Evolutionary conservation across 1,140 invertebrate genomes (phyloP).

Genomic region (Diorhabda sublineata): DNA sequence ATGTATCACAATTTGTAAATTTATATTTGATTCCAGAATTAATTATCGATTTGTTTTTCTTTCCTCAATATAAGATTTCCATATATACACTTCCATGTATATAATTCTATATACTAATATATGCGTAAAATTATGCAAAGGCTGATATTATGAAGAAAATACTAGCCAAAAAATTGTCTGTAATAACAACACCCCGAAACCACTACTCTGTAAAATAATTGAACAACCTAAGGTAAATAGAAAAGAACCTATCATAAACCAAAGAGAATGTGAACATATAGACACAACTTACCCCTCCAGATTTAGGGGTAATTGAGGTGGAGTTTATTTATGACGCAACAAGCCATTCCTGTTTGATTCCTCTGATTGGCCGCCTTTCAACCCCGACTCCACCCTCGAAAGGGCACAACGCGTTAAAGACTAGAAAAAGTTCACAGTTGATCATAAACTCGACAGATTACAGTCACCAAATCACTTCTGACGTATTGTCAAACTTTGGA

Average conservation of each 20-base stretch:
- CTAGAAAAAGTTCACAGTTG: conserved; percentile 40
- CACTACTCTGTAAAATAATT: conserved; percentile 15
- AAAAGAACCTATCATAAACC: conserved; percentile 25
- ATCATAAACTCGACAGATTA: conserved; percentile 43
- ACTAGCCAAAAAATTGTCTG: background rate
- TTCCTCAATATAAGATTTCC: too few relatives aligned
- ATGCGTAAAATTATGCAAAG: too few relatives aligned
- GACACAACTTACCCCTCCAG: conserved; percentile 24
- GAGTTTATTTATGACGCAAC: conserved; percentile 36
- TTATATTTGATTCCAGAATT: too few relatives aligned
- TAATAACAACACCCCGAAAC: conserved; percentile 1
- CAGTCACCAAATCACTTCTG: conserved; percentile 14
- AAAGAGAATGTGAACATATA: conserved; percentile 18
- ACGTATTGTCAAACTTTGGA: background rate
- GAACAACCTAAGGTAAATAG: conserved; percentile 20
- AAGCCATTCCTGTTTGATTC: conserved; percentile 25
- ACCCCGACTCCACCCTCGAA: conserved; percentile 35
- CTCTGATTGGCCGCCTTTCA: conserved; percentile 35
- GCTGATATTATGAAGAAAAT: background rate
- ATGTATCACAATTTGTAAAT: too few relatives aligned
- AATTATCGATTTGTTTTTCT: too few relatives aligned
- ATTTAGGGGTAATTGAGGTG: conserved; percentile 25
- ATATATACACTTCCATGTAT: too few relatives aligned
- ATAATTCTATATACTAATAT: too few relatives aligned
- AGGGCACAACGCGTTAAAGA: conserved; percentile 31